Evolutionary conservation across 2,113 vertebrate species (phyloP).

Genomic region (Calypte anna): DNA sequence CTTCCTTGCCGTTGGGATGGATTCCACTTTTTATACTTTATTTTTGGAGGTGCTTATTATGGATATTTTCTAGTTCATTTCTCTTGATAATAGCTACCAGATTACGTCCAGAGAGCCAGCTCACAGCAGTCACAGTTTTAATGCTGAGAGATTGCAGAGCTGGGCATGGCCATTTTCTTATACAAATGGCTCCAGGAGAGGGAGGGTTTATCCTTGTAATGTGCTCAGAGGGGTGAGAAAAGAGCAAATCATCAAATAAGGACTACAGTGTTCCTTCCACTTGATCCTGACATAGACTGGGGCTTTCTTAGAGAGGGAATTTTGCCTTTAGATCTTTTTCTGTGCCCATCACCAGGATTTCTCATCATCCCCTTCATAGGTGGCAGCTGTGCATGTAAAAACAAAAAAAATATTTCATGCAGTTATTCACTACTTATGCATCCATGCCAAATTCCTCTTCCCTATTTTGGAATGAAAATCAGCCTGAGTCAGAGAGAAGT

Average conservation of each 20-base stretch:
- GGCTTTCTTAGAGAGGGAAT: background rate
- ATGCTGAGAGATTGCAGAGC: background rate
- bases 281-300: background rate
- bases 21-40: background rate
- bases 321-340: background rate
- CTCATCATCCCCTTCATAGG: background rate
- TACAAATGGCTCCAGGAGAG: background rate
- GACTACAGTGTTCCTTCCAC: background rate
- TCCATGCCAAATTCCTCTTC: background rate
- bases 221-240: background rate
- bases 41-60: background rate
- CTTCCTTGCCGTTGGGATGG: background rate
- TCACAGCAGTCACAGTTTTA: background rate
- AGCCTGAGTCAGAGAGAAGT: conserved; percentile 40
- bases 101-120: background rate
- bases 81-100: background rate
- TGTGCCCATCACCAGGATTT: background rate
- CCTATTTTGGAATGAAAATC: conserved; percentile 22
- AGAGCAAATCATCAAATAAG: background rate
- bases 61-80: conserved; percentile 39
- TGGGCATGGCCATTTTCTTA: background rate
- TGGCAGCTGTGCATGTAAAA: background rate
- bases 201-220: background rate
- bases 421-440: background rate
- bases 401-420: background rate